These are phyloP conservation scores for Eilema sororculum DNA, from an alignment of 2,888 invertebrate species.

Conservation along the genomic window DNA sequence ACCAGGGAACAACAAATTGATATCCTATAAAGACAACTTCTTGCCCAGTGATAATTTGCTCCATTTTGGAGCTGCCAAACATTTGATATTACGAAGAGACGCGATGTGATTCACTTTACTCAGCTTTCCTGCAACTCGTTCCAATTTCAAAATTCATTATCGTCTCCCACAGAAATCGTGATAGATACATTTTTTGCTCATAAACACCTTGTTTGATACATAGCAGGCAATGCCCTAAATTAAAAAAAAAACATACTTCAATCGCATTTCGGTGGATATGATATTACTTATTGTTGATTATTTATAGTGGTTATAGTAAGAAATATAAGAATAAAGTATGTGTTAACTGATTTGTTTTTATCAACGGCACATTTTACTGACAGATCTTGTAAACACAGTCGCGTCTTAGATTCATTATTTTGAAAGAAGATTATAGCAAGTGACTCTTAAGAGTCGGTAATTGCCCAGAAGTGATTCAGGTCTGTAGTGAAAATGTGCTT, in stretches of 20 bases:
- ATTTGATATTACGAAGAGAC: no score
- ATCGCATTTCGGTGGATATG: not conserved
- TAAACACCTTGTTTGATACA: no score
- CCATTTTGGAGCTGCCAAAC: no score
- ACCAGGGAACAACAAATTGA: no score
- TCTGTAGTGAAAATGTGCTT: not conserved
- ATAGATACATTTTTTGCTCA: no score
- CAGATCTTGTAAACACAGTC: not conserved
- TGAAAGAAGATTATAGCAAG: not conserved
- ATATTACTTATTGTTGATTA: not conserved
- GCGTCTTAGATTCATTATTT: not conserved
- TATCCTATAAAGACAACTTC: no score
- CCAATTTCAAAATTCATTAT: no score
- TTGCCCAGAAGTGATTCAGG: not conserved
- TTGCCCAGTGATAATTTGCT: no score
- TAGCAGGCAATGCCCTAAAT: no score
- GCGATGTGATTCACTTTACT: no score
- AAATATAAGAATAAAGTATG: not conserved
- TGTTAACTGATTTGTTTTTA: not conserved
- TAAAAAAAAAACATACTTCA: not conserved
- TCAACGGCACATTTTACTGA: not conserved
- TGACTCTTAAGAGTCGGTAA: not conserved
- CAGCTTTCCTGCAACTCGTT: no score
- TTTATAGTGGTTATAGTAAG: not conserved
- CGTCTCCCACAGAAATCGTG: no score